Conservation (phyloP, 92 coral and sea anemone species). For the Epizoanthus rinbou region DNA sequence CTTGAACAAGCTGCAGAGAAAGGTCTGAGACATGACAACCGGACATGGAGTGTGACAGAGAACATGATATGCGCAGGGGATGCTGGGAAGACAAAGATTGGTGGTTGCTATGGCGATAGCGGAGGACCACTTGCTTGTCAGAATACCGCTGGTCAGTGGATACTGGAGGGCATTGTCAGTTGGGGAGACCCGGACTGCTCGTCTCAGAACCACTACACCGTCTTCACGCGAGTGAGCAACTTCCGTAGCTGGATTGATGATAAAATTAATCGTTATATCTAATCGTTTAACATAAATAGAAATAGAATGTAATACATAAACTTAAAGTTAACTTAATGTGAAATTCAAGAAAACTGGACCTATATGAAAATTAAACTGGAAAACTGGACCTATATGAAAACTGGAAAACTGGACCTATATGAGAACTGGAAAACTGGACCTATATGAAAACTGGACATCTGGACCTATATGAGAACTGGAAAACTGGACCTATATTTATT, state of each 20-base stretch:
- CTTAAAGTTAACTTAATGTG: too few relatives aligned
- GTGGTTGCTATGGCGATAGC: slow-evolving; percentile 96
- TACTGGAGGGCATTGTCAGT: slow-evolving; percentile 86
- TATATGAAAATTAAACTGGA: too few relatives aligned
- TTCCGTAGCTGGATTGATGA: slow-evolving; percentile 75
- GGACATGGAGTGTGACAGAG: slow-evolving; percentile 83
- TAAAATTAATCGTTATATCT: slow-evolving; percentile 24
- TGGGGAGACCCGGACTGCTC: slow-evolving; percentile 95
- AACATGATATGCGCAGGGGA: slow-evolving; percentile 96
- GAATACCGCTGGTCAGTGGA: slow-evolving; percentile 74
- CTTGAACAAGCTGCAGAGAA: slow-evolving; percentile 80
- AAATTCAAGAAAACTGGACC: too few relatives aligned
- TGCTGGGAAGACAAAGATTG: slow-evolving; percentile 78
- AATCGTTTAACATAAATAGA: too few relatives aligned
- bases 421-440: too few relatives aligned
- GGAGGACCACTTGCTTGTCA: slow-evolving; percentile 92
- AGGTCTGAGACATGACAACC: slow-evolving; percentile 80
- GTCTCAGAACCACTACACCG: slow-evolving; percentile 76
- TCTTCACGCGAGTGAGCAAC: slow-evolving; percentile 76
- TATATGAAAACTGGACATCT: too few relatives aligned
- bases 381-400: too few relatives aligned
- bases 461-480: too few relatives aligned
- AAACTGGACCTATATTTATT: too few relatives aligned
- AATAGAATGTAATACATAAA: too few relatives aligned
- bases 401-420: too few relatives aligned